Evolutionary conservation across 1,140 invertebrate species (phyloP).

Genomic region (Orussus abietinus): DNA sequence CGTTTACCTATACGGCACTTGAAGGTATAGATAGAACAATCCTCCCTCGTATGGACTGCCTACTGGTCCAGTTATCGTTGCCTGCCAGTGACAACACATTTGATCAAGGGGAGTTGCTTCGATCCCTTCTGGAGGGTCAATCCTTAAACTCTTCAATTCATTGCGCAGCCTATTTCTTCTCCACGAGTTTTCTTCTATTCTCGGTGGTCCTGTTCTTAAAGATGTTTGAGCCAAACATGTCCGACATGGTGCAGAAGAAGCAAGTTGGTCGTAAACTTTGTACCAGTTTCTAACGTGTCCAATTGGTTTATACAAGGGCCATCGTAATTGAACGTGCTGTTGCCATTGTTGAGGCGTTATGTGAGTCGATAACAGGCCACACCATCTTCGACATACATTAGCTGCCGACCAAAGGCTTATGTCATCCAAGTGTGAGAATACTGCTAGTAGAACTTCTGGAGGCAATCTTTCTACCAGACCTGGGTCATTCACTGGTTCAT

Average conservation of each 20-base stretch:
- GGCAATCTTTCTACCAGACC: slow-evolving; percentile 60
- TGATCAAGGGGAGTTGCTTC: slow-evolving; percentile 80
- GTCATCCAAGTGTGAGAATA: slow-evolving; percentile 88
- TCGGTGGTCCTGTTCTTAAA: slow-evolving; percentile 56
- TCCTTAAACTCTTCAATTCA: slow-evolving; percentile 71
- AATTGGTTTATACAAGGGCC: slow-evolving; percentile 80
- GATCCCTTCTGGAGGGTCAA: slow-evolving; percentile 87
- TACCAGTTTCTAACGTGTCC: slow-evolving; percentile 73
- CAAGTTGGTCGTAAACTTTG: slow-evolving; percentile 58
- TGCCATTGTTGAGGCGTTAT: slow-evolving; percentile 74
- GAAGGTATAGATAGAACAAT: slow-evolving; percentile 88
- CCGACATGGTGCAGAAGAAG: slow-evolving; percentile 63
- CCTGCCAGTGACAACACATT: slow-evolving; percentile 84
- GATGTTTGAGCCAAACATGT: slow-evolving; percentile 79
- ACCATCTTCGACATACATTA: slow-evolving; percentile 83
- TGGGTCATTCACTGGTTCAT: slow-evolving; percentile 42
- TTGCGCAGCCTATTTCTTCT: slow-evolving; percentile 67
- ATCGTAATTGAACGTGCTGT: slow-evolving; percentile 67
- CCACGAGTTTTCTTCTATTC: slow-evolving; percentile 69
- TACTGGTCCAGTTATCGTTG: slow-evolving; percentile 81
- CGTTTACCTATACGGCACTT: slow-evolving; percentile 67
- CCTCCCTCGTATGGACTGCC: slow-evolving; percentile 93
- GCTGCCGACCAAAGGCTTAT: slow-evolving; percentile 83
- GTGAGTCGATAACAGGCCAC: slow-evolving; percentile 71
- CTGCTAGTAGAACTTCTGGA: slow-evolving; percentile 77